Conservation (phyloP, 2,797 vertebrate species). For the Phrynocephalus forsythii region DNA sequence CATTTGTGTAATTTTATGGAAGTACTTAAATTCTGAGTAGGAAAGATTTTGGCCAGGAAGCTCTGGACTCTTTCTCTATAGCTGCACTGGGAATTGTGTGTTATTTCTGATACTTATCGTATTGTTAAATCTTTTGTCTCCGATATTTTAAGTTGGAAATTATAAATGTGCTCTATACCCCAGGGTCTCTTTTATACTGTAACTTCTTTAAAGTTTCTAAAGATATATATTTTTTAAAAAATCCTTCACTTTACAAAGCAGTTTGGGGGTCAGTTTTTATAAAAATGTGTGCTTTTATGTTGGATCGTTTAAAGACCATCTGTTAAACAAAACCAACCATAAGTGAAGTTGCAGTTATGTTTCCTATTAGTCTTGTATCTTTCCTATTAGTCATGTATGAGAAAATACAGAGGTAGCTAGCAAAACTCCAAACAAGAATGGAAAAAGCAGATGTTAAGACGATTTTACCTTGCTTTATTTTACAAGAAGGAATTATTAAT, state of each 20-base stretch:
- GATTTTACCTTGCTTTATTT: conserved; percentile 78
- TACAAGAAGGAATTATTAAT: conserved; percentile 72
- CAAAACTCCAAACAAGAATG: conserved; percentile 87
- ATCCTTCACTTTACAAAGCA: conserved; percentile 81
- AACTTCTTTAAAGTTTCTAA: conserved; percentile 74
- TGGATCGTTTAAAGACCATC: conserved; percentile 81
- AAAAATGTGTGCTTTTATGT: conserved; percentile 81
- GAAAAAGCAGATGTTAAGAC: conserved; percentile 90
- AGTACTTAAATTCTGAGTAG: conserved; percentile 56
- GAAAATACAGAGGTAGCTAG: conserved; percentile 88
- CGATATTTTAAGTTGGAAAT: conserved; percentile 76
- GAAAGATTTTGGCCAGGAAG: conserved; percentile 55
- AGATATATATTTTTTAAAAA: conserved; percentile 68
- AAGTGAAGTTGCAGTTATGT: conserved; percentile 77
- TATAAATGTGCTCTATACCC: conserved; percentile 49
- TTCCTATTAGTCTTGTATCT: conserved; percentile 84
- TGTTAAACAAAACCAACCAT: conserved; percentile 81
- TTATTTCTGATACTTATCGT: conserved; percentile 70
- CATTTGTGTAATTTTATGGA: conserved; percentile 57
- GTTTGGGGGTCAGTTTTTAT: conserved; percentile 78
- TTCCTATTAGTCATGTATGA: conserved; percentile 95
- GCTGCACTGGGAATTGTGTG: conserved; percentile 59
- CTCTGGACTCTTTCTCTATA: conserved; percentile 42
- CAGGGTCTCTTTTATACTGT: conserved; percentile 65
- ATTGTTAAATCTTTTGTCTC: conserved; percentile 72